A percentile compares a stretch with the other conserved stretches of the same genome.
Conservation (phyloP, 2,888 invertebrate genomes). For the Taphrorychus bicolor region DNA sequence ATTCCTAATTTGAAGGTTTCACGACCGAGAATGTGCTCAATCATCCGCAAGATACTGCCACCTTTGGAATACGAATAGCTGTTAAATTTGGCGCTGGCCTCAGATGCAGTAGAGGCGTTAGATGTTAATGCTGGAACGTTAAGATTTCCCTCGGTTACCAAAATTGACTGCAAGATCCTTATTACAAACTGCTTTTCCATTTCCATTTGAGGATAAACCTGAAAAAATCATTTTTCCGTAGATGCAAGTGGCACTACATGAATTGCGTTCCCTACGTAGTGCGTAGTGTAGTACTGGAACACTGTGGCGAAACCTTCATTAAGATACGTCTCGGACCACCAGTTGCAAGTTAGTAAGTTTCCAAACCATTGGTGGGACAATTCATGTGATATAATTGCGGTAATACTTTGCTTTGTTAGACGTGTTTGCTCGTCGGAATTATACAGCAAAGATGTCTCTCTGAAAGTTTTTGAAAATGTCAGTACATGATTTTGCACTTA, state of each 20-base stretch:
- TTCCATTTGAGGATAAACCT: conserved; percentile 40
- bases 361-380: conserved; percentile 85
- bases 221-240: neutral
- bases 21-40: conserved; percentile 33
- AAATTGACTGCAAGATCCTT: conserved; percentile 53
- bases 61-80: conserved; percentile 59
- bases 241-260: neutral
- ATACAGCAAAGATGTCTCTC: conserved; percentile 2
- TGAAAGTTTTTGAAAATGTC: neutral
- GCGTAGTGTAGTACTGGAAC: conserved; percentile 73
- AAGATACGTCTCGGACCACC: conserved; percentile 79
- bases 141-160: conserved; percentile 65
- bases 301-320: conserved; percentile 79
- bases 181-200: conserved; percentile 44
- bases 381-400: conserved; percentile 76
- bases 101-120: conserved; percentile 64
- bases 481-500: neutral
- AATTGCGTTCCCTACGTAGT: conserved; percentile 58
- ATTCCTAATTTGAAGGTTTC: conserved; percentile 28
- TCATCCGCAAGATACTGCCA: conserved; percentile 40
- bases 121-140: conserved; percentile 65
- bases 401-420: conserved; percentile 58
- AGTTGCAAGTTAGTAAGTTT: conserved; percentile 75
- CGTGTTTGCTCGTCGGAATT: neutral
- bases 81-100: conserved; percentile 70